Conservation (phyloP, 2,797 vertebrate species). For the Tragopan temminckii region DNA sequence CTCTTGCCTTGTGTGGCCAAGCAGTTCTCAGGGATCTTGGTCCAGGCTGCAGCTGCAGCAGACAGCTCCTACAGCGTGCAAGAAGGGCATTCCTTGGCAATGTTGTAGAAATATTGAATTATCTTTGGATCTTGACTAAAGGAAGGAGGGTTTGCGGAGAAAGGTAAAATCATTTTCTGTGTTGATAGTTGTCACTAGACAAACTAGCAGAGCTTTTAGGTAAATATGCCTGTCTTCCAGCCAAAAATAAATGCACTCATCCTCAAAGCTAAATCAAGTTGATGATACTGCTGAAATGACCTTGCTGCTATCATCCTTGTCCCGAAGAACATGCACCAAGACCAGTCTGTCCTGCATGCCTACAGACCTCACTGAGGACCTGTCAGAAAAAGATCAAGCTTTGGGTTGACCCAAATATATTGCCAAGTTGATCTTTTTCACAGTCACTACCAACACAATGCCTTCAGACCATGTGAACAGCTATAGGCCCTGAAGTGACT, state of each 20-base stretch:
- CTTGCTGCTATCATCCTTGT: fast-evolving
- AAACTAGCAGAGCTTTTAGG: neutral
- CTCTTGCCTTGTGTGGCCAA: fast-evolving
- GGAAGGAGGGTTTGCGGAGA: neutral
- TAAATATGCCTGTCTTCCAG: neutral
- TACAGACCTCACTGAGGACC: neutral
- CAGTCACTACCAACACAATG: fast-evolving
- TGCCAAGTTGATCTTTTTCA: neutral
- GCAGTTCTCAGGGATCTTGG: neutral
- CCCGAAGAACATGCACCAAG: too few species aligned
- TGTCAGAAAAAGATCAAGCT: neutral
- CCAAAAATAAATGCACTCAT: neutral
- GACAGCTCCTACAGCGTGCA: neutral
- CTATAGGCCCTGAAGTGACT: neutral
- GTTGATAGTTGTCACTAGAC: neutral
- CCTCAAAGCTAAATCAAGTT: neutral
- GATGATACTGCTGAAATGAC: neutral
- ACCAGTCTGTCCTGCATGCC: neutral
- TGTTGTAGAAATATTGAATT: neutral
- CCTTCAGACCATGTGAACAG: neutral
- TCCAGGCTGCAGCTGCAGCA: neutral
- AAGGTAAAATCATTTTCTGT: neutral
- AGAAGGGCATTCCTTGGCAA: neutral
- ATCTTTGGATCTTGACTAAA: neutral
- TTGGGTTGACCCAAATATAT: neutral